phyloP scores from a whole-genome alignment of 2,888 invertebrate species.

The Disparrhopalites patrizii region DNA sequence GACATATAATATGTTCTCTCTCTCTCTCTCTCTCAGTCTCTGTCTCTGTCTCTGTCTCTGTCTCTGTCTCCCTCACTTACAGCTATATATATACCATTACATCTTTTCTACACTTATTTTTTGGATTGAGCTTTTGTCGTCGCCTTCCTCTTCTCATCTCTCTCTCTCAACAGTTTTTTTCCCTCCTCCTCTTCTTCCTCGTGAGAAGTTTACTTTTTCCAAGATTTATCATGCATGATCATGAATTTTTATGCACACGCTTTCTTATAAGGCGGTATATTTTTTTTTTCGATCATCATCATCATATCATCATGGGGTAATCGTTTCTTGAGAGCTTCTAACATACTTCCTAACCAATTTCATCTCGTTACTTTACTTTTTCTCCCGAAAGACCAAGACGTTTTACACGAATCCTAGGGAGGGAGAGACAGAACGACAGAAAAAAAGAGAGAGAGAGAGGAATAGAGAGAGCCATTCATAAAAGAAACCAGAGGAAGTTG shows the following conservation, averaged over 20 bases:
- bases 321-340: slow-evolving; percentile 8
- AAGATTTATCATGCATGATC: slow-evolving; percentile 31
- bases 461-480: slow-evolving; percentile 7
- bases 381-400: too few species aligned
- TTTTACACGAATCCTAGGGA: too few species aligned
- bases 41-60: neutral
- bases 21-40: too few species aligned
- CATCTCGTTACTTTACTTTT: too few species aligned
- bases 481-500: neutral
- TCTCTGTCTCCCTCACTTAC: too few species aligned
- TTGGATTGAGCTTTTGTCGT: slow-evolving; percentile 11
- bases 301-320: slow-evolving; percentile 11
- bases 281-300: slow-evolving; percentile 9
- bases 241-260: slow-evolving; percentile 26
- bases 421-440: too few species aligned
- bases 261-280: slow-evolving; percentile 13
- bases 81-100: neutral
- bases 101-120: slow-evolving; percentile 7
- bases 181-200: slow-evolving; percentile 15
- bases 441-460: too few species aligned
- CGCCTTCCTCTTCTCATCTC: neutral
- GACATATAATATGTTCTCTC: slow-evolving; percentile 22
- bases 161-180: neutral
- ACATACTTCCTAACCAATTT: neutral
- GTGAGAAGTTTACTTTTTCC: slow-evolving; percentile 27